A percentile compares a stretch with the other conserved stretches of the same genome.
Evolutionary conservation across 2,888 invertebrate species (phyloP).

Genomic region (Neuroscelio doddi): DNA sequence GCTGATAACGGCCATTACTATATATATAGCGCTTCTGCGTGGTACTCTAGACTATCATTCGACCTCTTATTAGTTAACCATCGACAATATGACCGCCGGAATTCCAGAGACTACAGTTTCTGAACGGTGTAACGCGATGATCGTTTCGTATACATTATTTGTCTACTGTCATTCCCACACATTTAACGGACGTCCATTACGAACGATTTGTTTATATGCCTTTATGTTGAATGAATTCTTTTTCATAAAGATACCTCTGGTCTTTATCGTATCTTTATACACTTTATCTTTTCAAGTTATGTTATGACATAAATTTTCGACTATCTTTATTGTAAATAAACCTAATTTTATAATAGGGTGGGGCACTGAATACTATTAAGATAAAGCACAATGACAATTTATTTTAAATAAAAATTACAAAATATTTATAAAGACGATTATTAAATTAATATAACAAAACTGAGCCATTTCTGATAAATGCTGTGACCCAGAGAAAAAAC

Average conservation of each 20-base stretch:
- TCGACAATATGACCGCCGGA: constrained; percentile 30
- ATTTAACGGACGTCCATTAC: constrained; percentile 17
- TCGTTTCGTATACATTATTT: constrained; percentile 33
- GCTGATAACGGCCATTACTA: constrained; percentile 43
- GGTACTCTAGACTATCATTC: constrained; percentile 31
- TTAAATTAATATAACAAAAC: no score
- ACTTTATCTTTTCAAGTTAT: constrained; percentile 32
- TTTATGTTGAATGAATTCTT: no score
- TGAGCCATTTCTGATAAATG: no score
- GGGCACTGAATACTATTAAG: no score
- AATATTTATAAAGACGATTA: no score
- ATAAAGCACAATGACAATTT: no score
- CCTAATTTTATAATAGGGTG: not conserved
- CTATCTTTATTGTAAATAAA: constrained; percentile 33
- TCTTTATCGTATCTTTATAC: constrained; percentile 18
- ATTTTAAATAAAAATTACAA: no score
- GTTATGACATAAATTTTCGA: constrained; percentile 29
- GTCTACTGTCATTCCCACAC: constrained; percentile 36
- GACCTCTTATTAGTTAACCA: constrained; percentile 34
- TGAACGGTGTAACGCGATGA: constrained; percentile 31
- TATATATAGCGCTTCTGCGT: constrained; percentile 28
- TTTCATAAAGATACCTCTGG: no score
- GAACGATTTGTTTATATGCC: no score
- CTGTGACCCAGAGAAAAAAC: no score
- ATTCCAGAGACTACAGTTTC: constrained; percentile 31